A percentile compares a stretch with the other conserved stretches of the same genome.
Evolutionary conservation across 2,888 invertebrate species (phyloP).

Genomic region (Drosophila multiciliata): DNA sequence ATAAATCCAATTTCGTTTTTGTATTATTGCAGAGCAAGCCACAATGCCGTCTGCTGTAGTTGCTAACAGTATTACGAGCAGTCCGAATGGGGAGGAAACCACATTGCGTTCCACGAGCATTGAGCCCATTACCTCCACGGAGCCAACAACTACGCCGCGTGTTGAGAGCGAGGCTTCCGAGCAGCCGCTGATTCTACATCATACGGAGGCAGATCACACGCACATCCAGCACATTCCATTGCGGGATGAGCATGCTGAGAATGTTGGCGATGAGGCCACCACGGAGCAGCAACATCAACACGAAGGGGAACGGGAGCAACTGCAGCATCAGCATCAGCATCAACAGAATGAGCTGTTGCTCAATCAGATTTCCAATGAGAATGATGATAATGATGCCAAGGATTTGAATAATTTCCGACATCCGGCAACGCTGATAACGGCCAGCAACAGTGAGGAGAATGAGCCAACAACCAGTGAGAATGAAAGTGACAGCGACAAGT

Average conservation of each 20-base stretch:
- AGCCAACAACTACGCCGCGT: conserved; percentile 81
- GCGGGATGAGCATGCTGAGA: conserved; percentile 67
- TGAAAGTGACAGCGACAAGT: conserved; percentile 66
- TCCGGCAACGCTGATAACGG: conserved; percentile 82
- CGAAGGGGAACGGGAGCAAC: conserved; percentile 44
- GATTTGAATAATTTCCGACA: conserved; percentile 83
- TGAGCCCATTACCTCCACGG: conserved; percentile 82
- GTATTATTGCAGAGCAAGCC: conserved; percentile 33
- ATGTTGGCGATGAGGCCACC: conserved; percentile 53
- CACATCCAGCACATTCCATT: conserved; percentile 71
- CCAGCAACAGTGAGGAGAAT: conserved; percentile 80
- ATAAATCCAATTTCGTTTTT: background rate
- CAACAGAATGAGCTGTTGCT: conserved; percentile 68
- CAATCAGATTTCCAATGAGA: conserved; percentile 80
- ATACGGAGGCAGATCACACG: conserved; percentile 53
- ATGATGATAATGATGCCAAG: conserved; percentile 77
- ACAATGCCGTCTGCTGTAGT: conserved; percentile 9
- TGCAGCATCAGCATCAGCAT: conserved; percentile 40
- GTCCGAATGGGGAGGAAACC: conserved; percentile 32
- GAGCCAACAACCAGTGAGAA: conserved; percentile 53
- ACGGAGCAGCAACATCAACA: conserved; percentile 55
- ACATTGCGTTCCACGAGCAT: conserved; percentile 77
- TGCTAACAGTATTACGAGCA: conserved; percentile 16
- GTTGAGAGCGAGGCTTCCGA: conserved; percentile 37
- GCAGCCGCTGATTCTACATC: conserved; percentile 37